These are phyloP conservation scores for Emydura subglobosa DNA, from an alignment of 2,113 vertebrate genomes.

Conservation along the genomic window DNA sequence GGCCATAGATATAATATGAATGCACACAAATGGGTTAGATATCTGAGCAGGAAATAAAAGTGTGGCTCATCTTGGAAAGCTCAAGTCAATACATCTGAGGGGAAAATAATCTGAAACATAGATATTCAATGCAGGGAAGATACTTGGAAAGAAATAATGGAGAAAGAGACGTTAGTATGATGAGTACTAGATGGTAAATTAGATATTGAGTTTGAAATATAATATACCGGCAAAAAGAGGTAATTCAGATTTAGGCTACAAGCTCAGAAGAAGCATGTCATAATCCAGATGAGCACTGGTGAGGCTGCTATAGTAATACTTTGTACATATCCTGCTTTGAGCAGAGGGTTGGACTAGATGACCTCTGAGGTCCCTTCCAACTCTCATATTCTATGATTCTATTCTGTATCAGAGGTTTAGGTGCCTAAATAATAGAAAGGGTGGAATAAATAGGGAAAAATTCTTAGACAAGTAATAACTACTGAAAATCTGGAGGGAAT, in stretches of 20 bases:
- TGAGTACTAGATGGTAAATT: constrained; percentile 45
- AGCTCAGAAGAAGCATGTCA: background rate
- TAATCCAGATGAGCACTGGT: background rate
- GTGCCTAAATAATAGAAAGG: background rate
- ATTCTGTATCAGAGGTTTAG: background rate
- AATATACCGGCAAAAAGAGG: background rate
- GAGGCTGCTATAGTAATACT: background rate
- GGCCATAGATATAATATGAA: background rate
- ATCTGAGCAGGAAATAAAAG: background rate
- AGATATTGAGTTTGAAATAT: constrained; percentile 16
- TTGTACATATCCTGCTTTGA: background rate
- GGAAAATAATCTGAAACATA: constrained; percentile 12
- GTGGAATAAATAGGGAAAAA: constrained; percentile 12
- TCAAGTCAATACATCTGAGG: background rate
- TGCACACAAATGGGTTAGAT: background rate
- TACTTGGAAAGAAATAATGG: constrained; percentile 6
- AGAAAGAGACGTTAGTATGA: constrained; percentile 21
- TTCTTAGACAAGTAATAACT: background rate
- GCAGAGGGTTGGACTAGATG: too few relatives aligned
- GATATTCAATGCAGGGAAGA: background rate
- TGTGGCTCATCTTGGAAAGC: constrained; percentile 3
- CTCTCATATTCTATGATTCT: too few relatives aligned
- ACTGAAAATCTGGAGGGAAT: background rate
- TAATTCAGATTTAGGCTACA: background rate
- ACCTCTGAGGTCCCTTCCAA: too few relatives aligned